A percentile compares a stretch with the other conserved stretches of the same genome.
phyloP scores from a whole-genome alignment of 2,797 vertebrate species.

The Hemitrygon akajei region DNA sequence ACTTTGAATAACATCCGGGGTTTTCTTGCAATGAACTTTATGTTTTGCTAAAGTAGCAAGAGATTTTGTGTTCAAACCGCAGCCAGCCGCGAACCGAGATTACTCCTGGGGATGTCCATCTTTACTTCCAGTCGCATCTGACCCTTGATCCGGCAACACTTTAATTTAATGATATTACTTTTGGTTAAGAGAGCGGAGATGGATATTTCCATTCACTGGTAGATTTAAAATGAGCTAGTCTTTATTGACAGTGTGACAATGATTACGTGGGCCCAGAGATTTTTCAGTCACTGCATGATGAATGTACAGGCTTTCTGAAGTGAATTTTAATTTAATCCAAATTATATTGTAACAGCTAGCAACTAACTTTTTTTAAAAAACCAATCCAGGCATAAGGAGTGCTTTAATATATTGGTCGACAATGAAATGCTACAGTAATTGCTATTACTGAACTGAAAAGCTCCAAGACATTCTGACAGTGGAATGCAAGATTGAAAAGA shows the following conservation, averaged over 20 bases:
- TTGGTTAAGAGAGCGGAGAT: neutral
- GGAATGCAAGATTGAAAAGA: constrained; percentile 37
- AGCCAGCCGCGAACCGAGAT: neutral
- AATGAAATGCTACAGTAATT: constrained; percentile 38
- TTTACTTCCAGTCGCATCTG: neutral
- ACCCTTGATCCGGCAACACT: neutral
- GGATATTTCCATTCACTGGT: neutral
- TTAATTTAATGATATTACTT: constrained; percentile 11
- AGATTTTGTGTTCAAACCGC: neutral
- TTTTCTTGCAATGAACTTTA: neutral
- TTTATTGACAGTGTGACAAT: constrained; percentile 13
- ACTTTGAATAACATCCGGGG: neutral
- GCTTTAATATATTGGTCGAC: constrained; percentile 13
- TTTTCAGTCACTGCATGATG: neutral
- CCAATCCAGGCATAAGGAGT: constrained; percentile 9
- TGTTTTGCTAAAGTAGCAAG: neutral
- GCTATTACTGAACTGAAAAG: constrained; percentile 33
- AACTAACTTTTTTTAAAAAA: constrained; percentile 19
- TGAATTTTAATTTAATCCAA: constrained; percentile 32
- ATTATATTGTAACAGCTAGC: constrained; percentile 31
- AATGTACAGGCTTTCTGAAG: neutral
- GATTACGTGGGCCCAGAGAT: neutral
- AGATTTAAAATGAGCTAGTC: neutral
- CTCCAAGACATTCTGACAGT: constrained; percentile 36
- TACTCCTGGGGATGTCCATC: neutral